Base-by-base conservation (phyloP, 2,888 invertebrate genomes). In the Chaetogeoica ovagalla region DNA sequence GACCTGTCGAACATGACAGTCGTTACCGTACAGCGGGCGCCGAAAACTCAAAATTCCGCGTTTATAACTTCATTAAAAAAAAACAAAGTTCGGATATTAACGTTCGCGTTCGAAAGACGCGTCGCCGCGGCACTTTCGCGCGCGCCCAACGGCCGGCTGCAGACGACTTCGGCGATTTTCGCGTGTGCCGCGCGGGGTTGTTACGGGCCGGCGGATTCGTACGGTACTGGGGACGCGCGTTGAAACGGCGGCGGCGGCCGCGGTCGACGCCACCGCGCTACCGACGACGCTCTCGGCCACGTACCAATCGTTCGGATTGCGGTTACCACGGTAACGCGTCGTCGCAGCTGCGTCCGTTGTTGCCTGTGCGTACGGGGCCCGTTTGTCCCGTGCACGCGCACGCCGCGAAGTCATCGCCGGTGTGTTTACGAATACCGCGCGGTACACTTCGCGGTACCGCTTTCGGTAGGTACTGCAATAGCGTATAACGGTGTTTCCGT, bases 301-400 rank as follows among this genome's bases (percentile, higher is more conserved):
- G 70, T 70, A 1, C 70, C 70, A 70, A 79, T 70, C 63, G 70
- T 79, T 79, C 70, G 62, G 69, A 77, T 62, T 37, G 37, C n/a
- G 21, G 77, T 79, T 55, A 63, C 77, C 63, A 71, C 48, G 70
- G 77, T 70, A 71, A 79, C 77, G 23, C 6, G 23, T 66, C 43
- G 39, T 63, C 57, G 19, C 21, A 21, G 62, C 48, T 30, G 17
- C 69, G 60, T 21, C 52, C n/a, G 37, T 48, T 9, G 30, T 13
- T 19, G 48, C 43, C 48, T 30, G 30, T 17, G 3, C 9, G 52
- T 75, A 6, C 6, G 7, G 43, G 30, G 13, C 62, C 30, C n/a
- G 63, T 52, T 8, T 39, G 11, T 43, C 11, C 11, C 9, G 8
- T 17, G 57, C 66, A 39, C 57, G 19, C 57, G 48, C 4, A 30